Conservation (phyloP, 2,797 vertebrate species). For the Balearica regulorum region DNA sequence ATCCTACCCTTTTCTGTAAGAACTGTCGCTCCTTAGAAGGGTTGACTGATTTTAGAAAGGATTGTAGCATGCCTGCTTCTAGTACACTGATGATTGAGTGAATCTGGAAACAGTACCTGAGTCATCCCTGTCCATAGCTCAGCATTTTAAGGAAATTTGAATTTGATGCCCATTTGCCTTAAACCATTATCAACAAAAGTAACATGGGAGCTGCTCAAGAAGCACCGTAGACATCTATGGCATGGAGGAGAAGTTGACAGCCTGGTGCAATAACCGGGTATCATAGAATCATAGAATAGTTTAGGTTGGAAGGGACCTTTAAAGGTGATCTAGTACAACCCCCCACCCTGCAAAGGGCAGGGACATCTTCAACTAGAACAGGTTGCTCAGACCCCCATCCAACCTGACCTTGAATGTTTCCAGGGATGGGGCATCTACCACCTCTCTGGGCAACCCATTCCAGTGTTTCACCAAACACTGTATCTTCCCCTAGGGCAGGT, state of each 20-base stretch:
- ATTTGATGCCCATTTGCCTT: not conserved
- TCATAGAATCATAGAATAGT: not conserved
- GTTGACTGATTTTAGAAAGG: not conserved
- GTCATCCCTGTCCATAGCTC: not conserved
- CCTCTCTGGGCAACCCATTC: not conserved
- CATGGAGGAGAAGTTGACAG: not conserved
- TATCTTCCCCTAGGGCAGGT: not conserved
- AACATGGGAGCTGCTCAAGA: not conserved
- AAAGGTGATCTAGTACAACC: not conserved
- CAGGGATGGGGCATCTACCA: not conserved
- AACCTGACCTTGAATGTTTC: not conserved
- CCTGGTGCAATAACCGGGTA: not conserved
- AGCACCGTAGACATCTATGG: not conserved
- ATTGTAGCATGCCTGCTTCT: not conserved
- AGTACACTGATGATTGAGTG: not conserved
- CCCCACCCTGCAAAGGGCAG: not conserved
- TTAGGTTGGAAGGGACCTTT: not conserved
- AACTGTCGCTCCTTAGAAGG: not conserved
- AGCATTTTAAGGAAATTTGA: not conserved
- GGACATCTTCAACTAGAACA: not conserved
- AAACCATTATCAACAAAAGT: not conserved
- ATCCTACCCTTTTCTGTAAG: not conserved
- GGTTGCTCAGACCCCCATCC: not conserved
- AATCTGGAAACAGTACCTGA: not conserved
- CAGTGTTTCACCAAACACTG: not conserved